A percentile compares a stretch with the other conserved stretches of the same genome.
These are phyloP conservation scores for Willisornis vidua DNA, from an alignment of 2,113 vertebrate genomes.

Conservation along the genomic window DNA sequence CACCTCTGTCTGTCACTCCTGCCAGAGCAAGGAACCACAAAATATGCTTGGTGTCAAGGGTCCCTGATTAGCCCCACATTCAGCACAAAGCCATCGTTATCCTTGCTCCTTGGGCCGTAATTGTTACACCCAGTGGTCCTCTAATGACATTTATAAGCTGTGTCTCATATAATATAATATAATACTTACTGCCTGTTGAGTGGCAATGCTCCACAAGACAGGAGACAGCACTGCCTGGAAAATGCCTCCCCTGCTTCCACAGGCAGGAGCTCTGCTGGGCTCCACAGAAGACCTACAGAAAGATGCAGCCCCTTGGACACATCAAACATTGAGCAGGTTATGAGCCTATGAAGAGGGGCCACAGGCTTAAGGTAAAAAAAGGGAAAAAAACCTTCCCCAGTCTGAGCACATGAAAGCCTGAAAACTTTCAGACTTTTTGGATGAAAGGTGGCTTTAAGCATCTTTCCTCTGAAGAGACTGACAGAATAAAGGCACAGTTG, in stretches of 20 bases:
- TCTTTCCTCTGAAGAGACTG: not conserved
- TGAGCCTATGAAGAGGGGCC: not conserved
- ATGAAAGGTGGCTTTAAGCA: conserved; percentile 5
- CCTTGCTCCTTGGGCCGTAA: not conserved
- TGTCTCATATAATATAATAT: not conserved
- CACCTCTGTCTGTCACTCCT: not conserved
- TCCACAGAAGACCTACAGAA: not conserved
- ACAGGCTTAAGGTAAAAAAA: not conserved
- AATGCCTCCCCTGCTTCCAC: not conserved
- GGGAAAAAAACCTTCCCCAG: not conserved
- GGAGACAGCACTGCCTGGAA: not conserved
- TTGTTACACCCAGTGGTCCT: not conserved
- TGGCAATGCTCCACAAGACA: not conserved
- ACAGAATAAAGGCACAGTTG: not conserved
- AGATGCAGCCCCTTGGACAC: accelerated
- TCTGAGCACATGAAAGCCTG: not conserved
- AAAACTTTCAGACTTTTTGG: conserved; percentile 6
- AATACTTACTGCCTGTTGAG: not conserved
- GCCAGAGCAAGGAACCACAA: not conserved
- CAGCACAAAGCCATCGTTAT: not conserved
- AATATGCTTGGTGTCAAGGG: not conserved
- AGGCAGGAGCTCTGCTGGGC: not conserved
- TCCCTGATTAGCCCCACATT: not conserved
- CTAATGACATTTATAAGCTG: not conserved
- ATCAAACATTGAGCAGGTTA: not conserved